phyloP scores from a whole-genome alignment of 2,888 invertebrate species.

The Agriopis marginaria region DNA sequence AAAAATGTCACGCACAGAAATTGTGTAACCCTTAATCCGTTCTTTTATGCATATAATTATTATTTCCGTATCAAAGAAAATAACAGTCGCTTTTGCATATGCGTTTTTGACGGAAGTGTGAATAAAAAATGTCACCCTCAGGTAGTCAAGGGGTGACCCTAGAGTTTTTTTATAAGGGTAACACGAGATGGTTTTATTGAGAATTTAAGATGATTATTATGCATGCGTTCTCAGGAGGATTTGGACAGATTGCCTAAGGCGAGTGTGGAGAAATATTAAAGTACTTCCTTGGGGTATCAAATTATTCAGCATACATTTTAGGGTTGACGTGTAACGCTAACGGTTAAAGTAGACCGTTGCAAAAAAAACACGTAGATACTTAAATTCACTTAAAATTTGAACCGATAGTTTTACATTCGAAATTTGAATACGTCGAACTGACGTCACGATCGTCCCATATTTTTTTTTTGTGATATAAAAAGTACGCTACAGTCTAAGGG shows the following conservation, averaged over 20 bases:
- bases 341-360: constrained; percentile 1
- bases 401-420: constrained; percentile 20
- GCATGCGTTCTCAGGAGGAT: constrained; percentile 85
- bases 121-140: constrained; percentile 85
- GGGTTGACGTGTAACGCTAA: constrained; percentile 63
- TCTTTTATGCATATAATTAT: constrained; percentile 86
- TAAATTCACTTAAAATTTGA: constrained; percentile 31
- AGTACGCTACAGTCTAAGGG: constrained; percentile 65
- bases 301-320: constrained; percentile 53
- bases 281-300: constrained; percentile 69
- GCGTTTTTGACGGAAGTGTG: constrained; percentile 83
- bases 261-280: constrained; percentile 61
- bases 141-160: constrained; percentile 79
- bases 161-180: constrained; percentile 71
- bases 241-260: constrained; percentile 73
- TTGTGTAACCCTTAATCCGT: constrained; percentile 79
- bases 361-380: neutral
- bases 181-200: constrained; percentile 73
- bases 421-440: constrained; percentile 29
- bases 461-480: constrained; percentile 54
- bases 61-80: constrained; percentile 86
- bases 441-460: constrained; percentile 33
- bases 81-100: constrained; percentile 84
- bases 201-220: constrained; percentile 80
- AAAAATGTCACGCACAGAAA: constrained; percentile 75